Percentiles rank a stretch among this genome's conserved stretches.
Conservation (phyloP, 1,140 invertebrate genomes). For the Meloidogyne exigua region DNA sequence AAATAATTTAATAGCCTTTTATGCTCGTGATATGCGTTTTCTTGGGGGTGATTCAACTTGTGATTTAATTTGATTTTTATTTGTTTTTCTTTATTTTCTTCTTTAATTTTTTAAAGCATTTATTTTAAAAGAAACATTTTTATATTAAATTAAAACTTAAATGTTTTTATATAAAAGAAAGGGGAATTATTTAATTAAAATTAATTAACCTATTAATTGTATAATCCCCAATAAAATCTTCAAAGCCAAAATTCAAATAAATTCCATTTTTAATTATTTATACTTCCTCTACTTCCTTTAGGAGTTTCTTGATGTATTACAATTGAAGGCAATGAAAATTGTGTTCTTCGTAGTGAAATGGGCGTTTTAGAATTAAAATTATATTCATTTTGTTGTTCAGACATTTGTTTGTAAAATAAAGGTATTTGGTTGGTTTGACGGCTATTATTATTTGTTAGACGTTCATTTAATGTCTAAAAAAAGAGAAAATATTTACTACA, state of each 20-base stretch:
- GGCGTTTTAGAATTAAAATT: no score
- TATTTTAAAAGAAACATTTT: no score
- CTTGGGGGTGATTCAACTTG: constrained; percentile 49
- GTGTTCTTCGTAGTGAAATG: neutral
- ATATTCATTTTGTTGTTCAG: constrained; percentile 16
- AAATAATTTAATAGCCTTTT: constrained; percentile 15
- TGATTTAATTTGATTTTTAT: constrained; percentile 19
- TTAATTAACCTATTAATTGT: no score
- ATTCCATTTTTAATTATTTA: neutral
- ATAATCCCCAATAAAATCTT: no score
- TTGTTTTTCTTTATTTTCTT: no score
- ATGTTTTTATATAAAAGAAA: no score
- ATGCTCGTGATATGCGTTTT: constrained; percentile 52
- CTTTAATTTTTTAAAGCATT: no score
- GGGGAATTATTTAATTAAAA: no score
- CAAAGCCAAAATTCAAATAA: no score
- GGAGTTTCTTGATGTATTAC: constrained; percentile 11
- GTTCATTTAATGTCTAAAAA: constrained; percentile 9
- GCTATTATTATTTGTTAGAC: neutral
- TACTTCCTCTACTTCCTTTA: neutral
- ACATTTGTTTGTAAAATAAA: neutral
- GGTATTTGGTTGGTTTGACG: constrained; percentile 3
- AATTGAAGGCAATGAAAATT: constrained; percentile 17
- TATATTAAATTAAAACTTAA: no score
- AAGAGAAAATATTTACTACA: no score